Percentiles rank a stretch among this genome's conserved stretches.
These are phyloP conservation scores for Sternarchorhynchus goeldii DNA, from an alignment of 2,797 vertebrate genomes.

Conservation along the genomic window DNA sequence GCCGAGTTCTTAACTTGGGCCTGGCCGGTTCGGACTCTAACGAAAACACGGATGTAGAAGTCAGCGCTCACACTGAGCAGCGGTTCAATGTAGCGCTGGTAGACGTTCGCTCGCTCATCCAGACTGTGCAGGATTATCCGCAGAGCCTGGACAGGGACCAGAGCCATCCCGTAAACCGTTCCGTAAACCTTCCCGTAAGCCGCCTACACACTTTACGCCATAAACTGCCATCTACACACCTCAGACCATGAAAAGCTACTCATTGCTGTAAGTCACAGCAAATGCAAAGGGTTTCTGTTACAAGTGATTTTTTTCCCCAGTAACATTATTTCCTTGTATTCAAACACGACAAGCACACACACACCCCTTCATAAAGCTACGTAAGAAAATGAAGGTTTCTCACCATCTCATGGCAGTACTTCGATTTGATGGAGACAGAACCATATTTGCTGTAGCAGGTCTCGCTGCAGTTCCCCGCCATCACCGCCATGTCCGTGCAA, in stretches of 20 bases:
- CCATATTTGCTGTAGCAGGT: slow-evolving; percentile 94
- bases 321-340: no score
- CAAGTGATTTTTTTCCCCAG: no score
- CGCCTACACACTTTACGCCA: no score
- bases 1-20: slow-evolving; percentile 87
- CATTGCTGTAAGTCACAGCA: no score
- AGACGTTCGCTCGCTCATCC: slow-evolving; percentile 84
- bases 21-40: slow-evolving; percentile 85
- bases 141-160: slow-evolving; percentile 75
- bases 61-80: slow-evolving; percentile 87
- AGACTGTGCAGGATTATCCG: slow-evolving; percentile 88
- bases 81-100: slow-evolving; percentile 87
- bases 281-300: no score
- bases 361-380: neutral
- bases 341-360: neutral
- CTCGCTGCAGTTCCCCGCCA: slow-evolving; percentile 89
- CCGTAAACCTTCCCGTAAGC: no score
- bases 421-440: slow-evolving; percentile 87
- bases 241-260: no score
- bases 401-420: slow-evolving; percentile 94
- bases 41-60: slow-evolving; percentile 91
- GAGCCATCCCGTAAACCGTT: neutral
- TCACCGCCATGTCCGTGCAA: slow-evolving; percentile 92
- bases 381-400: slow-evolving; percentile 53
- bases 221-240: neutral